Conservation (phyloP, 2,888 invertebrate genomes). For the Idaea biselata region DNA sequence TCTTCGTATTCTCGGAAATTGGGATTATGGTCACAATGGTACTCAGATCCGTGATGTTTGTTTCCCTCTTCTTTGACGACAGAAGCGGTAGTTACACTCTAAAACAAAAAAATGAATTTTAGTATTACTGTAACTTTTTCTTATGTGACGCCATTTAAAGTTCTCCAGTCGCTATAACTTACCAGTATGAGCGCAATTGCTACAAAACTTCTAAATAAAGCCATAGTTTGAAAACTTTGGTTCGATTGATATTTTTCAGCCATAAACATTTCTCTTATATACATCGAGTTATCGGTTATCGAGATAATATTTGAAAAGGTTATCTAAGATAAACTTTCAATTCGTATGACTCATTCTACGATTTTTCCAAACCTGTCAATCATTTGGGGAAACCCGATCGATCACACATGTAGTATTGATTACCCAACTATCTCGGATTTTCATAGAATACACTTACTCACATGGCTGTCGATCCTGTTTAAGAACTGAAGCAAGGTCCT, state of each 20-base stretch:
- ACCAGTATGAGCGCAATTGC: not conserved
- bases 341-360: not conserved
- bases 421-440: too few relatives aligned
- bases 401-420: too few relatives aligned
- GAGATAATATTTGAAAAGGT: not conserved
- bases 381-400: not conserved
- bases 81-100: not conserved
- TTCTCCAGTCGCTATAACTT: not conserved
- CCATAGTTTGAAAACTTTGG: not conserved
- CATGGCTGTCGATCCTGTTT: too few relatives aligned
- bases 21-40: not conserved
- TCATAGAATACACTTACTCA: too few relatives aligned
- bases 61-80: not conserved
- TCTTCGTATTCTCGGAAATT: not conserved
- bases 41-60: not conserved
- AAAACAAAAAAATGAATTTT: not conserved
- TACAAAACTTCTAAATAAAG: not conserved
- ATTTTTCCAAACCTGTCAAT: not conserved
- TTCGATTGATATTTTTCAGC: not conserved
- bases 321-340: not conserved
- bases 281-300: not conserved
- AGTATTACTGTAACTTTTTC: not conserved
- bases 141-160: too few relatives aligned
- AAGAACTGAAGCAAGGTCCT: too few relatives aligned
- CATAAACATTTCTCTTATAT: not conserved